These are phyloP conservation scores for Euclidia mi DNA, from an alignment of 2,888 invertebrate genomes.

Conservation along the genomic window DNA sequence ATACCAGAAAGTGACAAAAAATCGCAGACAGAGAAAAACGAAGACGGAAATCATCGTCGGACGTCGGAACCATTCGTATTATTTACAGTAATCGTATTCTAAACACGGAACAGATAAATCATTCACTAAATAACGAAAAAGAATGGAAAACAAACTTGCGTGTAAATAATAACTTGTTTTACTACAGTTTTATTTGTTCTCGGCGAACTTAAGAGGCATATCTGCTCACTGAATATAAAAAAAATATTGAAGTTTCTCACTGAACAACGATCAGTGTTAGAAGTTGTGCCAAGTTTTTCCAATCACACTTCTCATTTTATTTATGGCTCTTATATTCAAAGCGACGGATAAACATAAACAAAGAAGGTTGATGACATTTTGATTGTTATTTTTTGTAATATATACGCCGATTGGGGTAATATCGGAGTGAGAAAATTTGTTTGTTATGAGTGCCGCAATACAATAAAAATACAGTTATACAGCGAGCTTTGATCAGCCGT, in stretches of 20 bases:
- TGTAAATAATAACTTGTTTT: constrained; percentile 44
- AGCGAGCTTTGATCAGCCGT: no score
- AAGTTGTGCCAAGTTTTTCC: constrained; percentile 40
- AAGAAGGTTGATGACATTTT: constrained; percentile 2
- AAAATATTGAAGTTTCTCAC: constrained; percentile 41
- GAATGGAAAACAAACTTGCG: constrained; percentile 38
- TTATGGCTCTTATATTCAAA: constrained; percentile 40
- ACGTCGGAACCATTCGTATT: neutral
- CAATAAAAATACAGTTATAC: neutral
- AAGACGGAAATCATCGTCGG: neutral
- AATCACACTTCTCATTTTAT: constrained; percentile 40
- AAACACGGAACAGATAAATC: constrained; percentile 13
- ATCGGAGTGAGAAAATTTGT: neutral
- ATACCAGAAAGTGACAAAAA: neutral
- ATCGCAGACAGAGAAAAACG: no score
- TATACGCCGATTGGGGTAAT: neutral
- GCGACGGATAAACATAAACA: constrained; percentile 49
- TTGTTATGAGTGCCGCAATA: neutral
- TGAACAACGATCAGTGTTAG: constrained; percentile 34
- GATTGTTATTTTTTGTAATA: constrained; percentile 2
- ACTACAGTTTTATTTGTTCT: no score
- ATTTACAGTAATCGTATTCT: constrained; percentile 32
- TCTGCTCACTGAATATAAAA: constrained; percentile 55
- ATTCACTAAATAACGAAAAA: constrained; percentile 1
- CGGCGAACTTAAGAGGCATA: no score